phyloP scores from a whole-genome alignment of 1,140 invertebrate genomes.

The Drosophila serrata region DNA sequence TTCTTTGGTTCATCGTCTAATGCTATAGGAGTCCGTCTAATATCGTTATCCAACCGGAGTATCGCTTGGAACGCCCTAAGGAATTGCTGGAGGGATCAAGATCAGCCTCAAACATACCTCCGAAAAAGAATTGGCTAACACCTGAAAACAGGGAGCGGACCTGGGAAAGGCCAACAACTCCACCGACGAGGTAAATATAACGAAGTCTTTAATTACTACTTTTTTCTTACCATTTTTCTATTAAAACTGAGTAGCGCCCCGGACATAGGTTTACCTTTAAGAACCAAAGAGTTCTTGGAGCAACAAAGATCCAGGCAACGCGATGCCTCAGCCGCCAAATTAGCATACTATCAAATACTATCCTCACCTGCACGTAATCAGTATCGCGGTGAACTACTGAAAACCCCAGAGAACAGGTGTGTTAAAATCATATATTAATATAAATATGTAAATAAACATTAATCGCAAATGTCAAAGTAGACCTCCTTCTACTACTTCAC shows the following conservation, averaged over 20 bases:
- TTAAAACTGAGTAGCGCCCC: too few relatives aligned
- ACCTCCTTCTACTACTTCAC: neutral
- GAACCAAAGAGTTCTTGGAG: neutral
- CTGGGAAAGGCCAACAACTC: neutral
- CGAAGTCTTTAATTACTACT: neutral
- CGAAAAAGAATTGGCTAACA: neutral
- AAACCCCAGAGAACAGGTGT: neutral
- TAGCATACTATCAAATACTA: neutral
- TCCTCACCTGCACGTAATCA: neutral
- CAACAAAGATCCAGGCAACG: neutral
- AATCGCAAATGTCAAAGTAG: too few relatives aligned
- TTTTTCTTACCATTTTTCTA: neutral
- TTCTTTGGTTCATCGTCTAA: neutral
- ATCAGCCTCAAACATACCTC: neutral
- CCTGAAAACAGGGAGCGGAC: neutral
- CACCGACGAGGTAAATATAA: neutral
- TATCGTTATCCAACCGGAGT: neutral
- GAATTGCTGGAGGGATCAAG: neutral
- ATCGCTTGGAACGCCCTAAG: neutral
- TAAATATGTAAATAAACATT: neutral
- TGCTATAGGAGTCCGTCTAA: slow-evolving; percentile 1
- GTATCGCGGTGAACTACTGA: neutral
- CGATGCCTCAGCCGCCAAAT: neutral
- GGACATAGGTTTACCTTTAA: neutral
- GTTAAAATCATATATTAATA: neutral